phyloP scores from a whole-genome alignment of 2,888 invertebrate genomes.

The Cantharis flavilabris region DNA sequence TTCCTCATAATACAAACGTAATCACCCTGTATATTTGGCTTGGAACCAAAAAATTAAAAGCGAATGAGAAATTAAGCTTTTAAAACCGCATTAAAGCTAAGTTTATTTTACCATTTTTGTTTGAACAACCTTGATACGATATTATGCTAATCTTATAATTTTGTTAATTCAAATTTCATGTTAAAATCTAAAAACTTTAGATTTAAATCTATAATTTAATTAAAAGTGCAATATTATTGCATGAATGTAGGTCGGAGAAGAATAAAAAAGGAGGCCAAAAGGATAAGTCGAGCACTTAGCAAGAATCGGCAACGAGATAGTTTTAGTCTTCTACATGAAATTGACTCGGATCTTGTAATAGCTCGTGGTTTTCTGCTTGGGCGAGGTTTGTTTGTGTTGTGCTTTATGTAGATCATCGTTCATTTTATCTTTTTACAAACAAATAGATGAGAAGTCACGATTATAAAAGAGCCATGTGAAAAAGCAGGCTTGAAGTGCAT shows the following conservation, averaged over 20 bases:
- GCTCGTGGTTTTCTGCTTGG: conserved; percentile 67
- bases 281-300: conserved; percentile 49
- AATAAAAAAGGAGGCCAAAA: conserved; percentile 48
- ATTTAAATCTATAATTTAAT: background rate
- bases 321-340: conserved; percentile 64
- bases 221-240: conserved; percentile 4
- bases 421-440: conserved; percentile 14
- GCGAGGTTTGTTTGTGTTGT: conserved; percentile 48
- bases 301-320: conserved; percentile 46
- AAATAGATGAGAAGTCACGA: conserved; percentile 9
- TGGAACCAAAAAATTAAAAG: background rate
- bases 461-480: conserved; percentile 1
- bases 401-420: conserved; percentile 21
- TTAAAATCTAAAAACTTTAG: background rate
- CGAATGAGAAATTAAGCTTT: background rate
- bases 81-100: background rate
- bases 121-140: background rate
- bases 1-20: no score
- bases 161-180: background rate
- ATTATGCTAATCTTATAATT: background rate
- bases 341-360: conserved; percentile 63
- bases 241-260: conserved; percentile 37
- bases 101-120: background rate
- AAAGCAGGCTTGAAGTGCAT: background rate
- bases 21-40: background rate